Base-by-base conservation (phyloP, 2,888 invertebrate species). In the Himalopsyche tibetana region DNA sequence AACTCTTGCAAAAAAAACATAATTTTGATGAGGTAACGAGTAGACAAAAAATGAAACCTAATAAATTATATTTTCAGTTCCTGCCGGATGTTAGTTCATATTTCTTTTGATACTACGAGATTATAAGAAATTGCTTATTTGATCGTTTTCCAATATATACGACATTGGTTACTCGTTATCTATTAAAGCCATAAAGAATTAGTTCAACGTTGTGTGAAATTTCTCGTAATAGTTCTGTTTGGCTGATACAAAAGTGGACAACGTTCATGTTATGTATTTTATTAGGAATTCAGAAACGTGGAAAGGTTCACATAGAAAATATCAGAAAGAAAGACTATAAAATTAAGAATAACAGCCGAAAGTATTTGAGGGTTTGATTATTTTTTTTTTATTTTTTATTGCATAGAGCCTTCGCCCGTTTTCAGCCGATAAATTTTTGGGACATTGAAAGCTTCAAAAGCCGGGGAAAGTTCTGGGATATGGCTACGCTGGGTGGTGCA, bases 371-470 rank as follows among this genome's bases (percentile, higher is more conserved):
- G 85, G 40, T 85, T 85, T 85, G 56, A 85, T 82, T 85, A 56
- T 69, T 80, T 85, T 84, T 38, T 84, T 84, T 82, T 19, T 17
- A 82, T 85, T 82, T 45, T 63, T 83, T 83, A 74, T 74, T 40
- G 55, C 55, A 82, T 82, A 82, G 55, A 55, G 56, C 55, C 40
- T 85, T 74, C 36, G 63, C 85, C 38, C 69, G 38, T 51, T 85
- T 85, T 63, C 82, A 17, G 85, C 45, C 81, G 81, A 85, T 82
- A 85, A 82, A 82, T 69, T 85, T 85, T 85, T 42, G 69, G 42
- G 82, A 82, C 74, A 74, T 45, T 63, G 28, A 63, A 80, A 82
- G 56, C 85, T 56, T 63, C 56, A 19, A 56, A 63, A 85, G 56
- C 74, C 38, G 36, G 74, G 74, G 36, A 74, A 74, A 74, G 74